These are phyloP conservation scores for Pontoporia blainvillei DNA, from an alignment of 2,113 vertebrate species.

Conservation along the genomic window DNA sequence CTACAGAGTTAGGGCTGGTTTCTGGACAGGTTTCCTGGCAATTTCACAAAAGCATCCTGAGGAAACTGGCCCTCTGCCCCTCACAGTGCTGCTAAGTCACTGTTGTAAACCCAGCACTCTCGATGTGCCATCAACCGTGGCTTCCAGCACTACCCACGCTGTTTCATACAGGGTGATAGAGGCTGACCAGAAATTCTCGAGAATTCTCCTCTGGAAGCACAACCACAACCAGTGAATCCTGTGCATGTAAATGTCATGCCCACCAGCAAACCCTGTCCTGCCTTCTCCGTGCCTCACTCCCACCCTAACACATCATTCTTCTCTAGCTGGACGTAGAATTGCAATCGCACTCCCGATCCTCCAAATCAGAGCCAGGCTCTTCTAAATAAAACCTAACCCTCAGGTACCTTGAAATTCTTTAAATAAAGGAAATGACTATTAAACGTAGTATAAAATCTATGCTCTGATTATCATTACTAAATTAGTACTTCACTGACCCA, in stretches of 20 bases:
- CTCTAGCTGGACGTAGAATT: background rate
- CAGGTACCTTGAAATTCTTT: background rate
- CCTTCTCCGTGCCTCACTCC: background rate
- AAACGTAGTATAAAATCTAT: background rate
- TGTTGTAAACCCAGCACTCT: background rate
- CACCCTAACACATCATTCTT: background rate
- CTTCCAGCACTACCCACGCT: background rate
- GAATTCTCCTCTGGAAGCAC: background rate
- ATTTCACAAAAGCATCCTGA: background rate
- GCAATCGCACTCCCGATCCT: background rate
- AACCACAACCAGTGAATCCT: background rate
- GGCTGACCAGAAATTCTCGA: background rate
- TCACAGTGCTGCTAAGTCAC: rapidly evolving
- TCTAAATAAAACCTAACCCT: background rate
- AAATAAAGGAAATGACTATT: background rate
- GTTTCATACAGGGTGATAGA: rapidly evolving
- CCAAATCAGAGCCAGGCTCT: background rate
- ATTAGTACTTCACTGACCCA: background rate
- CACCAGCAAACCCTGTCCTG: background rate
- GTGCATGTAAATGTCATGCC: rapidly evolving
- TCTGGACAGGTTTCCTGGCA: background rate
- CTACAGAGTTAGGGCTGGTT: background rate
- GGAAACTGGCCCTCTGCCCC: background rate
- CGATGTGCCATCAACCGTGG: background rate
- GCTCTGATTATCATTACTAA: too few species aligned